These are phyloP conservation scores for Rhodophaea formosa DNA, from an alignment of 2,888 invertebrate genomes.

Conservation along the genomic window DNA sequence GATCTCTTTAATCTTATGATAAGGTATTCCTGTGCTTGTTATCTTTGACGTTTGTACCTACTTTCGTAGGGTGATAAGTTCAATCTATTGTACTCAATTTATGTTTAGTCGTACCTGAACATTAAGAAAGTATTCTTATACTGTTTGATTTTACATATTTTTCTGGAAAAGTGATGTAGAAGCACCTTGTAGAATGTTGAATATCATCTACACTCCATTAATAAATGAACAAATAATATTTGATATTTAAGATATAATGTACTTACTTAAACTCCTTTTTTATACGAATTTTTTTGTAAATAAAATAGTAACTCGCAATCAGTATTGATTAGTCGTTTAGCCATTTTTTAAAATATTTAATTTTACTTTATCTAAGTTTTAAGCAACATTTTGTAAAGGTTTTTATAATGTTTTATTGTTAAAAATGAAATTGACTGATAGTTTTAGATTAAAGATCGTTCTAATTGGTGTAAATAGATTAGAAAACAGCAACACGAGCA, in stretches of 20 bases:
- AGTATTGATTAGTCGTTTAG: slow-evolving; percentile 22
- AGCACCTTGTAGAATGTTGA: background rate
- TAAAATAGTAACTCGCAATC: slow-evolving; percentile 15
- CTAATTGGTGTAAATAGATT: slow-evolving; percentile 51
- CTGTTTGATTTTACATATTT: background rate
- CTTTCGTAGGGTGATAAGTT: background rate
- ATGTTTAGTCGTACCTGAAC: background rate
- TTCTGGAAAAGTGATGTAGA: background rate
- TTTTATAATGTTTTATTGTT: slow-evolving; percentile 42
- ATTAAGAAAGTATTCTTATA: background rate
- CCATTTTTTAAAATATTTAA: slow-evolving; percentile 21
- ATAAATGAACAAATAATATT: slow-evolving; percentile 1
- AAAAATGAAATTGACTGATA: slow-evolving; percentile 73
- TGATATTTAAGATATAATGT: slow-evolving; percentile 4
- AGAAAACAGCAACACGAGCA: slow-evolving; percentile 36
- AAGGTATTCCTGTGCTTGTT: background rate
- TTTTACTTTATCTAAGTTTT: slow-evolving; percentile 17
- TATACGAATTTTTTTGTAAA: slow-evolving; percentile 10
- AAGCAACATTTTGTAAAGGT: slow-evolving; percentile 23
- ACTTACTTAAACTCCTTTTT: slow-evolving; percentile 7
- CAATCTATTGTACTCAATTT: background rate
- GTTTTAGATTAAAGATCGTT: slow-evolving; percentile 56
- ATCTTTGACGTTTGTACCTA: background rate
- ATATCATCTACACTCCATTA: background rate
- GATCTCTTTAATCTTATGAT: slow-evolving; percentile 30